Base-by-base conservation (phyloP, 2,888 invertebrate species). In the Marronus borbonicus region DNA sequence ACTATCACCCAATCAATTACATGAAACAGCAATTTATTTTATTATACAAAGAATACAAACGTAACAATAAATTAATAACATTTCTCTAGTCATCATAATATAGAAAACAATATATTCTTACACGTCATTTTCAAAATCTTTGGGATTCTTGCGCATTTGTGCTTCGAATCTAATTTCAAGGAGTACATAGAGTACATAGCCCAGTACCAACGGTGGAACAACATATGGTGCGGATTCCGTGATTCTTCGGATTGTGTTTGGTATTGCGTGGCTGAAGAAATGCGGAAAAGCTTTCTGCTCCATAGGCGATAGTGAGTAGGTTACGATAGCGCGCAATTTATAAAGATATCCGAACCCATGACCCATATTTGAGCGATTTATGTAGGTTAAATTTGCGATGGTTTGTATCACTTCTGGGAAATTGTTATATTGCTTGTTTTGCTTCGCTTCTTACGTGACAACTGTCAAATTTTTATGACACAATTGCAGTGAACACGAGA, bases 261-360 rank as follows among this genome's bases (percentile, higher is more conserved):
- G 95, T 4, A 97, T 39, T 66, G 96, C 95, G 85, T 94, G 91
- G 50, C 92, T 91, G 81, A 97, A 89, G 1, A 92, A 90, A 79
- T 96, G 96, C 81, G 94, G 94, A 86, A 95, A 97, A 0, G 96
- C 94, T 83, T 93, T 94, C 88, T 96, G 96, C 87, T 98, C 98
- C 86, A 95, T 95, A 12, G 96, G 96, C 14, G 98, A 98, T 65
- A 98, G 85, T 85, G 93, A 93, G 88, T 95, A 97, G 75, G 91
- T 93, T 78, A 97, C 92, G 80, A 97, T 90, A 24, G 97, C 95
- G 82, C 96, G 92, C 76, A 97, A 17, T 24, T 72, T 72, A 14
- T 39, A 72, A n/a, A 72, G 36, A 17, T 91, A 88, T 94, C 97
- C 97, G 86, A 96, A 97, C 79, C 90, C 90, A 86, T 92, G 91